A percentile compares a stretch with the other conserved stretches of the same genome.
These are phyloP conservation scores for Catharus minimus DNA, from an alignment of 2,113 vertebrate genomes.

Conservation along the genomic window DNA sequence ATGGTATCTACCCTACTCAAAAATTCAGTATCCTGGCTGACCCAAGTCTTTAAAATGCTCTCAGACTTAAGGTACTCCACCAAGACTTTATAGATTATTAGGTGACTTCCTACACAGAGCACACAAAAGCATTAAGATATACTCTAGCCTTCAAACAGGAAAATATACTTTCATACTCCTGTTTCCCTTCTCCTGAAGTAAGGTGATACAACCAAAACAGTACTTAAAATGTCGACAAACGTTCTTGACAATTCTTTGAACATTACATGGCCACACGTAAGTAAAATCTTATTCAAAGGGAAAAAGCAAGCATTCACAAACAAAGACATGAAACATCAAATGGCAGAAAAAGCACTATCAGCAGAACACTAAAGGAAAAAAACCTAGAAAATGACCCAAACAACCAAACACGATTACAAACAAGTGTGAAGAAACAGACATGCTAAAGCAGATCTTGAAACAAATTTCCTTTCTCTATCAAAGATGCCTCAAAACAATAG, in stretches of 20 bases:
- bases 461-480: neutral
- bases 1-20: neutral
- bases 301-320: neutral
- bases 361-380: neutral
- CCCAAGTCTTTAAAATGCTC: neutral
- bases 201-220: neutral
- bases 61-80: neutral
- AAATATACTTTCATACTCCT: neutral
- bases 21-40: neutral
- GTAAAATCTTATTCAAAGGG: neutral
- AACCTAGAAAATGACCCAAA: rapidly evolving
- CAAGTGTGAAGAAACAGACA: neutral
- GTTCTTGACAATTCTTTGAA: neutral
- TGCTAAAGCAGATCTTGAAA: neutral
- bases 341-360: neutral
- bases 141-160: neutral
- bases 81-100: neutral
- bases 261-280: neutral
- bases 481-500: neutral
- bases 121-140: neutral
- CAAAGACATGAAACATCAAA: neutral
- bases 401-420: neutral
- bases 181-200: neutral
- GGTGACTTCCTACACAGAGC: neutral
- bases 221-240: neutral